Evolutionary conservation across 2,113 vertebrate genomes (phyloP), one percentile per base, ranked within the genome.

Genomic region (Phrynosoma blainvillii): DNA sequence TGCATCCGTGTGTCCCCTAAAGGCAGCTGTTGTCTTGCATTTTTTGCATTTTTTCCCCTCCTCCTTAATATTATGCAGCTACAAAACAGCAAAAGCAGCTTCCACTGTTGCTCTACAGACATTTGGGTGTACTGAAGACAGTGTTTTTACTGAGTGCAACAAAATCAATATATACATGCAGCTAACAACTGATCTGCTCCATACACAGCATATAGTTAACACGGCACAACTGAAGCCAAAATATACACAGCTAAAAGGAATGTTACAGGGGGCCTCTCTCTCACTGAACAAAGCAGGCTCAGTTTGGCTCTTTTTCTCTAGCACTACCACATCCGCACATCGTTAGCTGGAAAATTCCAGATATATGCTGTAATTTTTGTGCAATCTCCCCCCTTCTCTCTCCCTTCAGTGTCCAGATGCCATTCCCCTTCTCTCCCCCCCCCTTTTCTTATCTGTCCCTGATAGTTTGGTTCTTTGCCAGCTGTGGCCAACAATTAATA

Each of bases 291-390:
- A 99, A 99, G 98, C 98, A 96, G 97, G 98, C 98, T 98, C 98
- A 99, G 99, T 99, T 98, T 98, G 98, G 97, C 97, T 98, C 97
- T 97, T 97, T 98, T 98, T 98, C 98, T 97, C 97, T 96, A 95
- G 96, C 94, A 96, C 98, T 98, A 98, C 98, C 98, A 99, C 98
- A 99, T 99, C 98, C 98, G 98, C 97, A 98, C 98, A 98, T 99
- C 98, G 98, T 99, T 99, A 99, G 97, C 96, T 97, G 98, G 98
- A 99, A 99, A 99, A 99, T 99, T 99, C 98, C 98, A 99, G 98
- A 98, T 99, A 98, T 98, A 99, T 99, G 99, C 97, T 97, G 98
- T 99, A 97, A 99, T 99, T 98, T 98, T 97, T 96, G 95, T 93
- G 94, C 94, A 95, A 2, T 56, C 56, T 11, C 54, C 79, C 30